phyloP scores from a whole-genome alignment of 2,888 invertebrate genomes.

The Mythimna lalbum region DNA sequence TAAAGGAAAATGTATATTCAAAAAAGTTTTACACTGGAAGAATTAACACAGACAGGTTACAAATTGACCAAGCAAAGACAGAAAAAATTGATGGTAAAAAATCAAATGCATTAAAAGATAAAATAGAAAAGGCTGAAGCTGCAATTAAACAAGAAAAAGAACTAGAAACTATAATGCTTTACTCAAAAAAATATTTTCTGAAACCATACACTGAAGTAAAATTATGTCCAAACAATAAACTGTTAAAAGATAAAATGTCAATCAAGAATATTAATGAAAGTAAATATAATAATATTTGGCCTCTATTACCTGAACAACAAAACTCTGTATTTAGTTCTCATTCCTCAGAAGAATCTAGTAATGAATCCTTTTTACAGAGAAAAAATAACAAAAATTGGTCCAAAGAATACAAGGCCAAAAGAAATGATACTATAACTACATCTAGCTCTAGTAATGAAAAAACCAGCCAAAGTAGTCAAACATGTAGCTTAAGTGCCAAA shows the following conservation, averaged over 20 bases:
- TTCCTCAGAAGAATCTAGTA: constrained; percentile 6
- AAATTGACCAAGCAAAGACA: not conserved
- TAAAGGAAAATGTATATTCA: not conserved
- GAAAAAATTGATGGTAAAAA: not conserved
- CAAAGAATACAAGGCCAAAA: not conserved
- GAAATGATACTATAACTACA: not conserved
- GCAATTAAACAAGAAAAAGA: constrained; percentile 6
- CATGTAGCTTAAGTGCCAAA: not conserved
- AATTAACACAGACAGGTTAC: not conserved
- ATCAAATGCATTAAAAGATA: not conserved
- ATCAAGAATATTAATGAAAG: not conserved
- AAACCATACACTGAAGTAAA: not conserved
- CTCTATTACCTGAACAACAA: constrained; percentile 1
- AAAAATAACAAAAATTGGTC: not conserved
- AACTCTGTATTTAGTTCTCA: not conserved
- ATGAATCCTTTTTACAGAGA: not conserved
- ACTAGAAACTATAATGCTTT: constrained; percentile 45
- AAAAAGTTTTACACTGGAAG: not conserved
- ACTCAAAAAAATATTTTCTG: constrained; percentile 14
- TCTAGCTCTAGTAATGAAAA: constrained; percentile 12
- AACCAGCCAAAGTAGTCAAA: not conserved
- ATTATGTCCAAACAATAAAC: constrained; percentile 1
- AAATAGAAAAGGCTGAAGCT: not conserved
- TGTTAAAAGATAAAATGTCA: not conserved
- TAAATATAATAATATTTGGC: not conserved